Percentiles rank a stretch among this genome's conserved stretches.
Evolutionary conservation across 2,113 vertebrate genomes (phyloP).

Genomic region (Maccullochella peelii): DNA sequence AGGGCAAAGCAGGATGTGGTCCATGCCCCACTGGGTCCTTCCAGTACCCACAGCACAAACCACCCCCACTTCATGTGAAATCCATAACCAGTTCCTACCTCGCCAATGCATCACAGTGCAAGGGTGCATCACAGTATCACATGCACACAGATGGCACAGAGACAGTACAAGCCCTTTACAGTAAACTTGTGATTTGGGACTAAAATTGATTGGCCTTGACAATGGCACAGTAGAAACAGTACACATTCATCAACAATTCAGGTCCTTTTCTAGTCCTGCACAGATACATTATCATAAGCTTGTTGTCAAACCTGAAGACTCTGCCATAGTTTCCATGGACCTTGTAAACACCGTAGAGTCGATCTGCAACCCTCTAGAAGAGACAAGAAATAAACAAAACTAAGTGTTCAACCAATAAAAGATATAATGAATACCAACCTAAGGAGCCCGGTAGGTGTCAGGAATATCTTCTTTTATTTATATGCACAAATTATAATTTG

Average conservation of each 20-base stretch:
- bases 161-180: background rate
- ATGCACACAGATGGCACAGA: too few relatives aligned
- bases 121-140: too few relatives aligned
- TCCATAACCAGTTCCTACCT: too few relatives aligned
- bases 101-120: too few relatives aligned
- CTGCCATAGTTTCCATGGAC: conserved; percentile 97
- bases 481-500: background rate
- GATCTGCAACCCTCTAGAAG: conserved; percentile 92
- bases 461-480: background rate
- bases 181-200: background rate
- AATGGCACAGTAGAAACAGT: background rate
- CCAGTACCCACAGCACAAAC: too few relatives aligned
- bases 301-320: conserved; percentile 91
- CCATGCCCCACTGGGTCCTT: too few relatives aligned
- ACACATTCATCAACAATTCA: background rate
- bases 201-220: background rate
- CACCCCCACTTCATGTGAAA: too few relatives aligned
- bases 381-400: background rate
- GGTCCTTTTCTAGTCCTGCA: background rate
- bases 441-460: background rate
- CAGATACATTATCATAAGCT: background rate
- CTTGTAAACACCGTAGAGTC: conserved; percentile 97
- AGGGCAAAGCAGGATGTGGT: too few relatives aligned
- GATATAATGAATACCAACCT: background rate
- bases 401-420: background rate